These are phyloP conservation scores for Enteromius fasciolatus DNA, from an alignment of 2,797 vertebrate genomes.

Conservation along the genomic window DNA sequence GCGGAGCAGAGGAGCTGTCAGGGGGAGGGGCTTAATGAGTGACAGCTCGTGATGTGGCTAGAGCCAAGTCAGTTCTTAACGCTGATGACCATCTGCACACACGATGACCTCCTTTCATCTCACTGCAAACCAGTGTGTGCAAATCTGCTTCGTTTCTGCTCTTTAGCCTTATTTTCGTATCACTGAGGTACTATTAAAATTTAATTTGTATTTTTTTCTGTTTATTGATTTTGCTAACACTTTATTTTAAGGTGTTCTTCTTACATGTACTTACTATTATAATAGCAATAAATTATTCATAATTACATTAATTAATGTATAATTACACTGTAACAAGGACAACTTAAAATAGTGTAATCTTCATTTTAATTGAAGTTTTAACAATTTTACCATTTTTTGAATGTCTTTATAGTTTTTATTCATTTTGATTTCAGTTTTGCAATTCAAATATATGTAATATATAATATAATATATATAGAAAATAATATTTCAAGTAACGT, in stretches of 20 bases:
- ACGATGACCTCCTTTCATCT: conserved; percentile 14
- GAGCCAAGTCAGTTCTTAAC: neutral
- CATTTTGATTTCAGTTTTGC: neutral
- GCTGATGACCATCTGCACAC: conserved; percentile 21
- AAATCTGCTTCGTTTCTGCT: neutral
- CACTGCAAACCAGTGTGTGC: neutral
- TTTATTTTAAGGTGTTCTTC: neutral
- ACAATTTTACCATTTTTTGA: neutral
- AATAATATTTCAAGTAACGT: neutral
- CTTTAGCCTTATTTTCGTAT: neutral
- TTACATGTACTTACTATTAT: neutral
- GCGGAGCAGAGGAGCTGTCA: neutral
- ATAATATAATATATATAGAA: too few species aligned
- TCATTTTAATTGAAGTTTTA: neutral
- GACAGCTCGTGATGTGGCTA: neutral
- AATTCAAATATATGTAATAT: neutral
- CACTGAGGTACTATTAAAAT: neutral
- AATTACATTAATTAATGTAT: too few species aligned
- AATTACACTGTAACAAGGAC: too few species aligned
- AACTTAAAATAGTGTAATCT: too few species aligned
- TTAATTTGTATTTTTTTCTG: neutral
- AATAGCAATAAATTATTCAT: neutral
- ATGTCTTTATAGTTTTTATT: neutral
- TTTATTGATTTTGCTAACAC: neutral
- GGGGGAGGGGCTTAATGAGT: conserved; percentile 17